These are phyloP conservation scores for Canis aureus DNA, from an alignment of 2,113 vertebrate genomes.

Conservation along the genomic window DNA sequence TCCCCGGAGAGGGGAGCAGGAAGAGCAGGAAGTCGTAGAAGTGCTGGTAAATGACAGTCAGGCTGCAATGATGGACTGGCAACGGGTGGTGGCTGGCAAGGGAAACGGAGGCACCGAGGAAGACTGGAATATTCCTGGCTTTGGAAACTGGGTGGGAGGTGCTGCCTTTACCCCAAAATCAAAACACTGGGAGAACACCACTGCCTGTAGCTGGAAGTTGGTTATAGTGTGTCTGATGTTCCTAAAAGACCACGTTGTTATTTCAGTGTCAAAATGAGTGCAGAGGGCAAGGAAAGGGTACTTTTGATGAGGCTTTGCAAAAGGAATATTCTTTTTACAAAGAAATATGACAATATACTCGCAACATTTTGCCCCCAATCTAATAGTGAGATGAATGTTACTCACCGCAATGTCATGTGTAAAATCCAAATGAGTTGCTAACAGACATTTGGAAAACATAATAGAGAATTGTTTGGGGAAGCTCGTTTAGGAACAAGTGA, in stretches of 20 bases:
- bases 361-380: slow-evolving; percentile 60
- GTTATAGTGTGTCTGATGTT: slow-evolving; percentile 48
- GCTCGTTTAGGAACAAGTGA: slow-evolving; percentile 26
- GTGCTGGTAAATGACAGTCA: neutral
- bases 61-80: neutral
- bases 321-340: slow-evolving; percentile 61
- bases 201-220: neutral
- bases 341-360: slow-evolving; percentile 45
- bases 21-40: neutral
- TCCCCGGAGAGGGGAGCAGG: neutral
- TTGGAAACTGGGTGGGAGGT: slow-evolving; percentile 23
- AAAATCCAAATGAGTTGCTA: slow-evolving; percentile 60
- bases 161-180: neutral
- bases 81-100: neutral
- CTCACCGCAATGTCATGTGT: neutral
- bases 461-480: slow-evolving; percentile 25
- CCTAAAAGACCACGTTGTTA: slow-evolving; percentile 71
- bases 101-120: slow-evolving; percentile 24
- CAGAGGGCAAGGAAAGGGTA: slow-evolving; percentile 42
- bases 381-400: slow-evolving; percentile 21
- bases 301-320: slow-evolving; percentile 49
- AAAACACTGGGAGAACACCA: neutral
- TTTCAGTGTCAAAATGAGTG: slow-evolving; percentile 59
- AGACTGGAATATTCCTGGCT: slow-evolving; percentile 7
- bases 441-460: slow-evolving; percentile 46